These are phyloP conservation scores for Drosophila ohnishii DNA, from an alignment of 1,140 invertebrate species.

Conservation along the genomic window DNA sequence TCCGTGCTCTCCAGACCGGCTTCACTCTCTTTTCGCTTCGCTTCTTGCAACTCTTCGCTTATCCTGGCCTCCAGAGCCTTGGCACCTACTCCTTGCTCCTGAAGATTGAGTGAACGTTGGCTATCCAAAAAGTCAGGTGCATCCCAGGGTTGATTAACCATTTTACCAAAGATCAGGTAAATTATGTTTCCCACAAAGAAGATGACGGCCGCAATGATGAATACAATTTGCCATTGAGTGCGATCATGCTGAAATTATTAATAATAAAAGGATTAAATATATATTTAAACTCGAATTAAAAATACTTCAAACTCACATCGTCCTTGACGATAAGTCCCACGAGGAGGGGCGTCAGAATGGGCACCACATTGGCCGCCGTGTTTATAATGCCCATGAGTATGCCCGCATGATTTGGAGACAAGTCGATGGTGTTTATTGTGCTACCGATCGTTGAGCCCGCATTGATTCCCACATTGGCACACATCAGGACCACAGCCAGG, in stretches of 20 bases:
- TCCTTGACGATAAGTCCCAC: conserved; percentile 87
- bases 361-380: conserved; percentile 88
- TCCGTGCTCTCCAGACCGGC: background rate
- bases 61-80: conserved; percentile 35
- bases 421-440: conserved; percentile 88
- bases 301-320: conserved; percentile 85
- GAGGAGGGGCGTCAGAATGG: conserved; percentile 88
- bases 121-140: conserved; percentile 75
- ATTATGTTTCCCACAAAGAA: conserved; percentile 88
- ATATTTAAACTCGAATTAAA: background rate
- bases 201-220: conserved; percentile 88
- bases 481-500: conserved; percentile 86
- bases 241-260: conserved; percentile 83
- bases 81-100: conserved; percentile 39
- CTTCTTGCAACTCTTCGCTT: background rate
- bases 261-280: background rate
- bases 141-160: conserved; percentile 87
- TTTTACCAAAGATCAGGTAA: conserved; percentile 88
- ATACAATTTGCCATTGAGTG: conserved; percentile 89
- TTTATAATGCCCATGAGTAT: conserved; percentile 89
- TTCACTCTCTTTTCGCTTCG: conserved; percentile 14
- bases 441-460: conserved; percentile 89
- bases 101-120: background rate
- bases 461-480: conserved; percentile 89
- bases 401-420: conserved; percentile 90